Evolutionary conservation across 2,888 invertebrate species (phyloP).

Genomic region (Lithosia quadra): DNA sequence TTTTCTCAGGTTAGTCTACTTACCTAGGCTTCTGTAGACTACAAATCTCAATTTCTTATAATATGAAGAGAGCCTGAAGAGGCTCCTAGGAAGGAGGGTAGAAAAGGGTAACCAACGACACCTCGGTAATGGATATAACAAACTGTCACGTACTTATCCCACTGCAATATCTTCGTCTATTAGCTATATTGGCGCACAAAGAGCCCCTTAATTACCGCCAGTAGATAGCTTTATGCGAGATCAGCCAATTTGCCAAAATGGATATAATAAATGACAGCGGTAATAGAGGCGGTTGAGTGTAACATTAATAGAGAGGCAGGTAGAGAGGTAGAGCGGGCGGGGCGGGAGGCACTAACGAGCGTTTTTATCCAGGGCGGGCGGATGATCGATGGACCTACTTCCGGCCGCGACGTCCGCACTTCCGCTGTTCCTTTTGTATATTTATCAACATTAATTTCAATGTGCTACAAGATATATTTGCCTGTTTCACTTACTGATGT

Average conservation of each 20-base stretch:
- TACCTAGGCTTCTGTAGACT: background rate
- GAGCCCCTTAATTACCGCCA: slow-evolving; percentile 64
- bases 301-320: slow-evolving; percentile 86
- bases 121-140: slow-evolving; percentile 2
- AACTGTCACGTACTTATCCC: slow-evolving; percentile 23
- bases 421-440: slow-evolving; percentile 77
- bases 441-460: slow-evolving; percentile 85
- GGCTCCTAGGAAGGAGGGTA: background rate
- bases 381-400: slow-evolving; percentile 85
- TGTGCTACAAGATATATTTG: slow-evolving; percentile 72
- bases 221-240: slow-evolving; percentile 62
- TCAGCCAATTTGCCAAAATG: slow-evolving; percentile 85
- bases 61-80: background rate
- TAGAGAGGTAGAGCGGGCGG: slow-evolving; percentile 58
- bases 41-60: background rate
- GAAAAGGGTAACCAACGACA: background rate
- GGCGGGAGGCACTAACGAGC: slow-evolving; percentile 79
- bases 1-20: background rate
- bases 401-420: slow-evolving; percentile 81
- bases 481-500: slow-evolving; percentile 50
- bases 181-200: slow-evolving; percentile 51
- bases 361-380: slow-evolving; percentile 85
- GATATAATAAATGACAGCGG: slow-evolving; percentile 86
- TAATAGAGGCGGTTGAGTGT: slow-evolving; percentile 85
- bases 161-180: slow-evolving; percentile 45